These are phyloP conservation scores for Drosophila ohnishii DNA, from an alignment of 1,140 invertebrate genomes.

Conservation along the genomic window DNA sequence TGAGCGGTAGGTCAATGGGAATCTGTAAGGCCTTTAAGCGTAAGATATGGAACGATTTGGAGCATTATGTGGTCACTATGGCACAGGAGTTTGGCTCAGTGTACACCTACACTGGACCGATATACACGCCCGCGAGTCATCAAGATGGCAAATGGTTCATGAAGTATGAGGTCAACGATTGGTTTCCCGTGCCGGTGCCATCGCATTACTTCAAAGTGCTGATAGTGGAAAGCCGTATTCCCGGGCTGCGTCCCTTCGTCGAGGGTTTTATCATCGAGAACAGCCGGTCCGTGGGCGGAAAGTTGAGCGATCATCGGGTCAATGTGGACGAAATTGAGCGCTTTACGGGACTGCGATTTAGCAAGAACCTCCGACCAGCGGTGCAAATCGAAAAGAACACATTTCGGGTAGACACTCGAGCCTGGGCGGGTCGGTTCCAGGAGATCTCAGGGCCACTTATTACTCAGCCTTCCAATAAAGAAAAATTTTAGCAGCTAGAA, in stretches of 20 bases:
- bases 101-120: constrained; percentile 60
- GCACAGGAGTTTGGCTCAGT: constrained; percentile 50
- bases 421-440: background rate
- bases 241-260: constrained; percentile 28
- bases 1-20: constrained; percentile 44
- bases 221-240: constrained; percentile 43
- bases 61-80: constrained; percentile 33
- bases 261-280: constrained; percentile 63
- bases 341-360: constrained; percentile 53
- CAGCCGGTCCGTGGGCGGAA: constrained; percentile 6
- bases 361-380: constrained; percentile 32
- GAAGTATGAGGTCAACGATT: constrained; percentile 50
- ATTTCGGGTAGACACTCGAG: constrained; percentile 3
- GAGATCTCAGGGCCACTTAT: constrained; percentile 19
- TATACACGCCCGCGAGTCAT: constrained; percentile 38
- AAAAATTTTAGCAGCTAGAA: background rate
- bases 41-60: constrained; percentile 52
- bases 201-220: constrained; percentile 66
- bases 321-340: constrained; percentile 52
- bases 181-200: constrained; percentile 43
- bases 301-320: constrained; percentile 31
- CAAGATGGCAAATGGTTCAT: constrained; percentile 28
- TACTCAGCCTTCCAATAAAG: background rate
- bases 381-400: constrained; percentile 38
- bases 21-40: constrained; percentile 52